Evolutionary conservation across 1,140 invertebrate genomes (phyloP).

Genomic region (Drosophila equinoxialis): DNA sequence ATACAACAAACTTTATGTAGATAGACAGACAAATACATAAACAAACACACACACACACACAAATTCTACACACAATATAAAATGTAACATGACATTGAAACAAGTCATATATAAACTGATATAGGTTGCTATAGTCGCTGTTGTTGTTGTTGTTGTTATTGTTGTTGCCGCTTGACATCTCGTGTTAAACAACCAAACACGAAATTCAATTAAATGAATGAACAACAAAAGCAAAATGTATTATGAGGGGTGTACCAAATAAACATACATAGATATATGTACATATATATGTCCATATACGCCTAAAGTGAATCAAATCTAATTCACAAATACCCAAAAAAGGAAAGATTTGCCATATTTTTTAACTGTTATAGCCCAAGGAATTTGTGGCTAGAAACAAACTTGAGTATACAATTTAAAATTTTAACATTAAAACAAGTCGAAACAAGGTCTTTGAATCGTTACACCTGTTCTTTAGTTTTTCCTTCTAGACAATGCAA

Average conservation of each 20-base stretch:
- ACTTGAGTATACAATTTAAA: background rate
- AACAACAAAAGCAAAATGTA: conserved; percentile 33
- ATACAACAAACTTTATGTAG: conserved; percentile 47
- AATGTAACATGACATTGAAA: conserved; percentile 79
- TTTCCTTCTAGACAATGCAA: too few species aligned
- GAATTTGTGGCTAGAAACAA: background rate
- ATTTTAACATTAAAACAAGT: background rate
- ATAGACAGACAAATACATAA: conserved; percentile 33
- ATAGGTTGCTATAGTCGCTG: conserved; percentile 28
- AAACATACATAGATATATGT: background rate
- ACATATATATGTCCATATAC: background rate
- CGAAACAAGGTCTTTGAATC: background rate
- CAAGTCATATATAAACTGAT: conserved; percentile 66
- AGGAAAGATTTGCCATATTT: background rate
- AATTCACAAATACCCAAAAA: conserved; percentile 4
- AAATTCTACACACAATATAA: conserved; percentile 24
- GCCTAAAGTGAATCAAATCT: conserved; percentile 11
- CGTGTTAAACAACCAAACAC: conserved; percentile 56
- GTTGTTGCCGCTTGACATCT: conserved; percentile 35
- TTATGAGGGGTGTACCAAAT: background rate
- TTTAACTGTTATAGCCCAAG: background rate
- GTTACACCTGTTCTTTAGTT: background rate
- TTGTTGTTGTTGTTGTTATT: conserved; percentile 29
- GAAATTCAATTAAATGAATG: conserved; percentile 59
- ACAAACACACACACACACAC: background rate